These are phyloP conservation scores for Podargus strigoides DNA, from an alignment of 2,797 vertebrate species.

Conservation along the genomic window DNA sequence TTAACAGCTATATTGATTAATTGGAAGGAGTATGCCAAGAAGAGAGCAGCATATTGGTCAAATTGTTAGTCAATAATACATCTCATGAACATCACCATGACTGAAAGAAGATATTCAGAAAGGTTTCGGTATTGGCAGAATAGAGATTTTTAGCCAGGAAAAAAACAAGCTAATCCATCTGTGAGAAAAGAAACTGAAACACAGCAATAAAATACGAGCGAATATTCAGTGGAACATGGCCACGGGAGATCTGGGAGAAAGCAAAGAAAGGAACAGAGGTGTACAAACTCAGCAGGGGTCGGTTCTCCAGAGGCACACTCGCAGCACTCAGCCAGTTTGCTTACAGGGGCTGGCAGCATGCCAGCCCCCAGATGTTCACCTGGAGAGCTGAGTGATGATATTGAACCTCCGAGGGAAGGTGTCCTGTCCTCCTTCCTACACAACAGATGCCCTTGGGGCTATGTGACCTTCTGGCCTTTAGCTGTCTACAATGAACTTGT, in stretches of 20 bases:
- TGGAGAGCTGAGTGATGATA: background rate
- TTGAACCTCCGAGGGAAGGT: background rate
- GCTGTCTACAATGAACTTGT: background rate
- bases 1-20: background rate
- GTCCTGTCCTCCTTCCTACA: background rate
- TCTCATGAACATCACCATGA: background rate
- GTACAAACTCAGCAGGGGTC: background rate
- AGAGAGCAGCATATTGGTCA: background rate
- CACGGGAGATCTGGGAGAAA: background rate
- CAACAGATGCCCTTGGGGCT: background rate
- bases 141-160: background rate
- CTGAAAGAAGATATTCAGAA: background rate
- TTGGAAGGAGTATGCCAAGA: background rate
- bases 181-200: background rate
- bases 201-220: fast-evolving
- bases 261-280: background rate
- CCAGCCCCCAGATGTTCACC: background rate
- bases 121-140: background rate
- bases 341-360: background rate
- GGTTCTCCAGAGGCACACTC: fast-evolving
- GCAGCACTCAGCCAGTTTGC: fast-evolving
- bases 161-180: background rate
- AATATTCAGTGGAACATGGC: background rate
- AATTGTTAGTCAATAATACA: background rate
- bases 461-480: background rate